Base-by-base conservation (phyloP, 2,888 invertebrate species). In the Trissolcus brochymenae region DNA sequence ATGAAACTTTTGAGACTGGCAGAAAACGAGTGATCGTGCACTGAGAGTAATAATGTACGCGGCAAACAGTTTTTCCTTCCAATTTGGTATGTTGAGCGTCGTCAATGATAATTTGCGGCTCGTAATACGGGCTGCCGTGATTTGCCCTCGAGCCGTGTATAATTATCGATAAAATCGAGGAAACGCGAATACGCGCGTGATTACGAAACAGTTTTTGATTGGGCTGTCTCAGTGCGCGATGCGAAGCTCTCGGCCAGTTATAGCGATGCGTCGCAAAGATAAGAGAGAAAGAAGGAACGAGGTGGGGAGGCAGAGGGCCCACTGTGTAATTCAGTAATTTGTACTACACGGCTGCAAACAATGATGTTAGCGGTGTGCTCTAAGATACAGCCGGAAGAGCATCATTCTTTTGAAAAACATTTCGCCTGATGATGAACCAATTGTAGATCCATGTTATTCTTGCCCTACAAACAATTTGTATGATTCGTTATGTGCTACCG, bases 111-210 rank as follows among this genome's bases (percentile, higher is more conserved):
- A 76, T 76, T 76, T 76, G 71, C 76, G 68, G 64, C 67, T 49
- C 68, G 53, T 74, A 74, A 62, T 74, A 57, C 53, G 57, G 62
- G 53, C 51, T 62, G 75, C 70, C 70, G 70, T 70, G 75, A 70
- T 68, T 76, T 54, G 68, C 54, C 62, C 59, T 51, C 55, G 41
- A 66, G 59, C 41, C 66, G 54, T 71, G 62, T 78, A 74, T 78
- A 74, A 78, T 78, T 74, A 78, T 78, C 74, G 74, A 78, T 78
- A 78, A 78, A 78, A 78, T 78, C 78, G 68, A 55, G 78, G 74
- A 73, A 78, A 74, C 68, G 73, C 74, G 70, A 78, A 66, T 61
- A 61, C 73, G 68, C 77, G 72, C 77, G 68, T 74, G 77, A 78
- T 78, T 78, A 25, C 70, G 78, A 74, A 78, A 78, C 74, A 74